Percentiles rank a stretch among this genome's conserved stretches.
Evolutionary conservation across 2,888 invertebrate species (phyloP).

Genomic region (Idaea biselata): DNA sequence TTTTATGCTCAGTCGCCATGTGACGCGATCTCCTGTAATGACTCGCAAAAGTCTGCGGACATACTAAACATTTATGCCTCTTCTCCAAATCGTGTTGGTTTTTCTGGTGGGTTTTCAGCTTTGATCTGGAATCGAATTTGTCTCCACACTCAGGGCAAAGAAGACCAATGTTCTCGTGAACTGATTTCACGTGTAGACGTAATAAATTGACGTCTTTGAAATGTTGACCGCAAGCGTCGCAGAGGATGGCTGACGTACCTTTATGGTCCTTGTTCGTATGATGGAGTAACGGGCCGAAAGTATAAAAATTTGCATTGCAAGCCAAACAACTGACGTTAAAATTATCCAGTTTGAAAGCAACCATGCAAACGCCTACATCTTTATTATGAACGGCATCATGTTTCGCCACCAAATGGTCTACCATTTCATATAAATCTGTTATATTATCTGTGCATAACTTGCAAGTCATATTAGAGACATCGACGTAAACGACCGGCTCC

Average conservation of each 20-base stretch:
- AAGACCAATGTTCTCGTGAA: conserved; percentile 60
- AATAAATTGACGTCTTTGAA: conserved; percentile 62
- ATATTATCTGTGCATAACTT: conserved; percentile 55
- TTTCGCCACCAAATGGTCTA: conserved; percentile 59
- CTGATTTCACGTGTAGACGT: conserved; percentile 56
- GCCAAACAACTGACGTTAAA: conserved; percentile 58
- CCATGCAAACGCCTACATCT: conserved; percentile 66
- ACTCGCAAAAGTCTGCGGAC: conserved; percentile 61
- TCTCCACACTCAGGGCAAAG: conserved; percentile 69
- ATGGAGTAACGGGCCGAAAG: conserved; percentile 64
- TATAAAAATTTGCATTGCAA: conserved; percentile 62
- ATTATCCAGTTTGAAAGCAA: conserved; percentile 65
- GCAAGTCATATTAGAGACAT: conserved; percentile 58
- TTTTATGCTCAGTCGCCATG: conserved; percentile 68
- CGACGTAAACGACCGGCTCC: conserved; percentile 68
- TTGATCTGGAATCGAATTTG: conserved; percentile 71
- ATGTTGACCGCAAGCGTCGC: conserved; percentile 69
- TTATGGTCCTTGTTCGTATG: conserved; percentile 74
- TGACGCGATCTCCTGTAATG: conserved; percentile 65
- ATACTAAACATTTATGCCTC: conserved; percentile 75
- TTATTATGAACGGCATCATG: conserved; percentile 62
- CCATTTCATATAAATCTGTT: conserved; percentile 57
- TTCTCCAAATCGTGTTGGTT: conserved; percentile 68
- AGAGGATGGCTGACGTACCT: conserved; percentile 63
- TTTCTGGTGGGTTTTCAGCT: conserved; percentile 72